Evolutionary conservation across 2,888 invertebrate genomes (phyloP), one percentile per base, ranked within the genome.

Genomic region (Ormyrus pomaceus): DNA sequence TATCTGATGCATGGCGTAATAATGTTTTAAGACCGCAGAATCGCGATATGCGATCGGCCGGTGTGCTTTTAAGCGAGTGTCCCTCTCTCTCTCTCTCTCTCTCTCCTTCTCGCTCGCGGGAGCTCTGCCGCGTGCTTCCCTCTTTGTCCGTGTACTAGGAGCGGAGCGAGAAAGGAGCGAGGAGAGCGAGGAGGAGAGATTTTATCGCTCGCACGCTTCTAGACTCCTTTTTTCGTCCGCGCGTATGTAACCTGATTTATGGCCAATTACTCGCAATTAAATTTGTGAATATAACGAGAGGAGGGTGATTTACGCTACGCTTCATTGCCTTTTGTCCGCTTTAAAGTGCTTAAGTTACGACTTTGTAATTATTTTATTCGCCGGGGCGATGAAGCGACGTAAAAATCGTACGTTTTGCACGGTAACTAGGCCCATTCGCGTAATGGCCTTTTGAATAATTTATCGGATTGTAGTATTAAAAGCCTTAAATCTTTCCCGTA

Each of bases 1-100:
- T 87, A 88, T 88, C 88, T 86, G 88, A 88, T 88, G 84, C 83
- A 85, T 84, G 82, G 81, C 79, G 82, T 85, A 86, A 87, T 86
- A 87, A 87, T 85, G 85, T 87, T 87, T 85, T 85, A 79, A 86
- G 84, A 82, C 84, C 82, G 75, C 68, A 56, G 75, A 84, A 86
- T 84, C 69, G 79, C 79, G 69, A 79, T 84, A 83, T 84, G 84
- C 73, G 73, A 74, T 79, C 84, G 83, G 68, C 55, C 58, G 46
- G 71, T 68, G 73, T 68, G 59, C 68, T 73, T 79, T 70, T 70
- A 70, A 70, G 58, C 69, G 61, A 56, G 64, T 68, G 64, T 59
- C 70, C 58, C 74, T 74, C 69, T 74, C 69, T 70, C 34, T 34
- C 69, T 74, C 69, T 70, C 34, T 34, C 56, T 64, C 71, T 53